Base-by-base conservation (phyloP, 2,888 invertebrate species). In the Rhagophthalmus giganteus region DNA sequence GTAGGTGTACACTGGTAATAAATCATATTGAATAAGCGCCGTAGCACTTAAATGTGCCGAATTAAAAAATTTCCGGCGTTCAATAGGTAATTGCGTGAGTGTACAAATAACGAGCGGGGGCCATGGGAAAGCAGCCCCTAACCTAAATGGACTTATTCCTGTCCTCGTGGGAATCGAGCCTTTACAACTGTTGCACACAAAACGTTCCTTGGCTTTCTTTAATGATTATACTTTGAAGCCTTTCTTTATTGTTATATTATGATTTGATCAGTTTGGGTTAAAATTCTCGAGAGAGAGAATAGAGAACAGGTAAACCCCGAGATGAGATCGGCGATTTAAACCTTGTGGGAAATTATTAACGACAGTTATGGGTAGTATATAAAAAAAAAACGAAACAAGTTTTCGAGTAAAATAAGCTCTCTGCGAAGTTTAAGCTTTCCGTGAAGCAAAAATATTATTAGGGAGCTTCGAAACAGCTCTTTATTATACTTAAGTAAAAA, bases 121-220 rank as follows among this genome's bases (percentile, higher is more conserved):
- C n/a, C 39, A 34, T 34, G 39, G 40, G 40, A 40, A 39, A 40
- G 14, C 16, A 34, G 20, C 34, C 49, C 44, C 49, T 20, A 33
- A 27, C 16, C 10, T 26, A 11, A 30, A 47, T 39, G 39, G 34
- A 38, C 41, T 41, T 24, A 42, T 35, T 49, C 41, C 31, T 24
- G 16, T 33, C 38, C 45, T 34, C 50, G 50, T 51, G 50, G 50
- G 50, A 51, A 51, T 38, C 27, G 12, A 25, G 15, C 42, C 35
- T 27, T 42, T 32, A 42, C 31, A 9, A 37, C 41, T 30, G 37
- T 39, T 50, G 31, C 50, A 37, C 41, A 35, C 41, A 41, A 30
- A 16, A 16, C 13, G 31, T 20, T 25, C 34, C 15, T 24, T 26
- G 35, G 41, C 42, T 37, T 49, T 49, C 25, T 37, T 37, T 42